A percentile compares a stretch with the other conserved stretches of the same genome.
phyloP scores from a whole-genome alignment of 2,888 invertebrate species.

The Leptopterna dolabrata region DNA sequence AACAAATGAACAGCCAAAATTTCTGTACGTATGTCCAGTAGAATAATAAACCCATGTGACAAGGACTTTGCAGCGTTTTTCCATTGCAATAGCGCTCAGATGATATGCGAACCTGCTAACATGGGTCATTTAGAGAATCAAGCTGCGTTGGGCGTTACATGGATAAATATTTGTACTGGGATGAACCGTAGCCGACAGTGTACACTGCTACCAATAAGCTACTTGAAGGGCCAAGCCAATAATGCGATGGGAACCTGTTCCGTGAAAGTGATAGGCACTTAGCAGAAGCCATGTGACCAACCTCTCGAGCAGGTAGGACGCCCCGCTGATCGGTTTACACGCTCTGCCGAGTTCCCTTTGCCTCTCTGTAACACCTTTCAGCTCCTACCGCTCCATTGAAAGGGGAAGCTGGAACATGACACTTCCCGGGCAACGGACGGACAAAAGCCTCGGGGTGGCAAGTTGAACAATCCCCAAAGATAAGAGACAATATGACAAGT shows the following conservation, averaged over 20 bases:
- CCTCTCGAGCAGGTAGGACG: not conserved
- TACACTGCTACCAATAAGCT: not conserved
- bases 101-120: no score
- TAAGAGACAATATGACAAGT: constrained; percentile 21
- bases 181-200: not conserved
- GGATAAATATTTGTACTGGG: not conserved
- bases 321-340: constrained; percentile 29
- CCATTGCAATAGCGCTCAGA: no score
- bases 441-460: not conserved
- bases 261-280: not conserved
- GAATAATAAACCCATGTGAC: no score
- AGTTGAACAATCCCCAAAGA: not conserved
- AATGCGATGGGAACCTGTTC: not conserved
- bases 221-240: not conserved
- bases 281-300: not conserved
- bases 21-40: no score
- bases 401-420: not conserved
- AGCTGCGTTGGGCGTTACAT: no score
- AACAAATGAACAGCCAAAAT: no score
- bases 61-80: no score
- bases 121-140: no score
- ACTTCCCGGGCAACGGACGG: not conserved
- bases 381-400: constrained; percentile 1
- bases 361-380: constrained; percentile 12
- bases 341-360: not conserved